A percentile compares a stretch with the other conserved stretches of the same genome.
phyloP scores from a whole-genome alignment of 2,113 vertebrate species.

The Bombycilla garrulus region DNA sequence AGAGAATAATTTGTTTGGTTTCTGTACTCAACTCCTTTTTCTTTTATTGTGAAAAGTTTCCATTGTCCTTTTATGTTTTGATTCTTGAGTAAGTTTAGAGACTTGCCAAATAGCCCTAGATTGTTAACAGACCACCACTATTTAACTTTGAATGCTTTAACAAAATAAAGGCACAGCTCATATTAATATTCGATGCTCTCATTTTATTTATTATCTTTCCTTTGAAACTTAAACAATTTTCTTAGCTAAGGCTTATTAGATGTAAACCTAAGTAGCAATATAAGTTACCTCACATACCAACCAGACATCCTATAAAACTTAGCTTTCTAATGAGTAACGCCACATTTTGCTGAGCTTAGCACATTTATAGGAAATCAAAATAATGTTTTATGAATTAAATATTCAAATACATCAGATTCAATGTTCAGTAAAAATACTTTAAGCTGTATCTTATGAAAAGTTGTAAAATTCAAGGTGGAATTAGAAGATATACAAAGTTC shows the following conservation, averaged over 20 bases:
- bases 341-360: conserved; percentile 1
- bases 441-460: not conserved
- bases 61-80: conserved; percentile 71
- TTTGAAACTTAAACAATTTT: conserved; percentile 60
- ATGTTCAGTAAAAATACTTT: conserved; percentile 17
- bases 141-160: conserved; percentile 54
- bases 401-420: not conserved
- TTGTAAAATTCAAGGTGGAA: not conserved
- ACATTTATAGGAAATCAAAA: conserved; percentile 16
- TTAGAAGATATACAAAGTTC: not conserved
- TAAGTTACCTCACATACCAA: conserved; percentile 37
- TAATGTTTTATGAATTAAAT: conserved; percentile 31
- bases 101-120: conserved; percentile 59
- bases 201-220: conserved; percentile 58
- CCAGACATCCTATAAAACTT: conserved; percentile 3
- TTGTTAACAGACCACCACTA: conserved; percentile 65
- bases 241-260: conserved; percentile 52
- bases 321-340: conserved; percentile 31
- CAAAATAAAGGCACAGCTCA: conserved; percentile 45
- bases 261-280: conserved; percentile 36
- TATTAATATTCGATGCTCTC: conserved; percentile 47
- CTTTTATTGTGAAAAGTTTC: conserved; percentile 64
- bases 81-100: conserved; percentile 58
- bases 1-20: conserved; percentile 48
- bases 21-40: conserved; percentile 53